Base-by-base conservation (phyloP, 2,113 vertebrate genomes). In the Ictalurus furcatus region DNA sequence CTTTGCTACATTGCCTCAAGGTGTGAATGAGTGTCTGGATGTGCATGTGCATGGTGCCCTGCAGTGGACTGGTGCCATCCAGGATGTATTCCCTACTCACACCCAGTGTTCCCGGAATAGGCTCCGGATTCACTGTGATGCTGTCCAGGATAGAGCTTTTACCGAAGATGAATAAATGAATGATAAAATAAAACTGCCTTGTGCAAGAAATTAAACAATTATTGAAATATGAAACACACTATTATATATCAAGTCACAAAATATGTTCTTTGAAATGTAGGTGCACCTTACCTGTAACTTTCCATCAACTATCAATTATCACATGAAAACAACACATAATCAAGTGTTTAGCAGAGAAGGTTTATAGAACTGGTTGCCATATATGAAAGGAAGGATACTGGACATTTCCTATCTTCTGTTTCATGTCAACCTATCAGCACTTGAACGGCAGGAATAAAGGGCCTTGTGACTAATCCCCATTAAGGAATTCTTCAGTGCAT, bases 391-490 rank as follows among this genome's bases (percentile, higher is more conserved):
- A 37, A 37, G 30, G 48, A 37, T 76, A 67, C 63, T 61, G 84
- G 11, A 30, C 34, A 61, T 59, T 69, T 54, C 58, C 11, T 6
- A n/a, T 85, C 69, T 91, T 21, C 71, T 59, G 80, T 78, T 92
- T 67, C 34, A 84, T 85, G 84, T 92, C 91, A 90, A 67, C 83
- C 48, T 88, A 87, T 90, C 88, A 89, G 80, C 63, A 76, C 85
- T n/a, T 44, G 52, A 87, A 73, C 74, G 69, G 79, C 14, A 67
- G 63, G 58, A 67, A 85, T 78, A 85, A 86, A 81, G 19, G 17
- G 30, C 81, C 73, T 59, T 78, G 34, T 85, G 65, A 23, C 90
- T 76, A 90, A 85, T 37, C 59, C 37, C 83, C 61, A 74, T 88
- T 88, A 76, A 48, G 76, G 56, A 17, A 13, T 90, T 88, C 83